phyloP scores from a whole-genome alignment of 2,888 invertebrate species.

The Cryptophagus acutangulus region DNA sequence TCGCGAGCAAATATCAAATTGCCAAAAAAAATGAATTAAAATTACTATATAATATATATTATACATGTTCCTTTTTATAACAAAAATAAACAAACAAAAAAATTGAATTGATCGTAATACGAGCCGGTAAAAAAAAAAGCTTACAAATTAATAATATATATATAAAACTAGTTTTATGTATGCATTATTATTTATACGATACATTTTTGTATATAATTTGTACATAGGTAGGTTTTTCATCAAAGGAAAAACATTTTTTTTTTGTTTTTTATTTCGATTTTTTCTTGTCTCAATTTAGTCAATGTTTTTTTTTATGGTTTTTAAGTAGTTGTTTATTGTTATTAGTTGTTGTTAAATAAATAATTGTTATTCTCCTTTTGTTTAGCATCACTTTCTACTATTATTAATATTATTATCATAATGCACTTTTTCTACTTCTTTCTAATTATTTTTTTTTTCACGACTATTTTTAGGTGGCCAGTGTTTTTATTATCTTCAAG shows the following conservation, averaged over 20 bases:
- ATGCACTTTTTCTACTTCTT: conserved; percentile 8
- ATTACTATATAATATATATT: conserved; percentile 33
- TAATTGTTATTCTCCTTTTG: conserved; percentile 27
- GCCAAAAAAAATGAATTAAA: conserved; percentile 32
- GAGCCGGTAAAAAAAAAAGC: conserved; percentile 6
- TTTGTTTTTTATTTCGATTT: conserved; percentile 16
- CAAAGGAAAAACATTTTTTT: conserved; percentile 11
- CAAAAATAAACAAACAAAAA: conserved; percentile 24
- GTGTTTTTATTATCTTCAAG: too few relatives aligned
- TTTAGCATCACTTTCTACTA: conserved; percentile 29
- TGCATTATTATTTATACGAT: conserved; percentile 38
- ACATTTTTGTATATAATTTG: conserved; percentile 39
- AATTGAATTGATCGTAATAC: too few relatives aligned
- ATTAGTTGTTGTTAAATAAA: conserved; percentile 33
- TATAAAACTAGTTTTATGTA: conserved; percentile 24
- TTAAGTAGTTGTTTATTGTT: conserved; percentile 41
- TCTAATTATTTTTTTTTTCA: conserved; percentile 29
- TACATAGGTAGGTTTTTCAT: conserved; percentile 36
- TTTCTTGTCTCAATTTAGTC: conserved; percentile 28
- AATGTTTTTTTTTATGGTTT: conserved; percentile 35
- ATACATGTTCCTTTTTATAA: conserved; percentile 44
- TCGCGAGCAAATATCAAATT: conserved; percentile 34
- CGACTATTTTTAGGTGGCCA: conserved; percentile 30
- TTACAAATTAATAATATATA: not conserved
- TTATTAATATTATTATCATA: conserved; percentile 27